phyloP scores from a whole-genome alignment of 2,113 vertebrate genomes.

The Coturnix japonica region DNA sequence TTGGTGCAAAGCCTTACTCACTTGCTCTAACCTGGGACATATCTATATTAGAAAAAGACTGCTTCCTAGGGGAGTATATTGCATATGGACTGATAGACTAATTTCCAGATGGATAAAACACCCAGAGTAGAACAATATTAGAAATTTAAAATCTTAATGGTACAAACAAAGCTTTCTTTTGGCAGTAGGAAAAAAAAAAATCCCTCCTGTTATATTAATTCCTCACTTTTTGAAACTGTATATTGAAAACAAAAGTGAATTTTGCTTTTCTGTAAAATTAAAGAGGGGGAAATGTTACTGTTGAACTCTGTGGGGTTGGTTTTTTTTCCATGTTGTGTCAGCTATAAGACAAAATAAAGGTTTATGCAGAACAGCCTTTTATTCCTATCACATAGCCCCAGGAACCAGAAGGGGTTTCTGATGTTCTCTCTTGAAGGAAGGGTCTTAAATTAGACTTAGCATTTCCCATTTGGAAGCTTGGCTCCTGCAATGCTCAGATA shows the following conservation, averaged over 20 bases:
- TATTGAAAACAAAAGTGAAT: not conserved
- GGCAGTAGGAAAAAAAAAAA: not conserved
- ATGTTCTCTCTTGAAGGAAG: not conserved
- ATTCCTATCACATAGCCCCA: not conserved
- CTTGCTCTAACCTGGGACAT: conserved; percentile 42
- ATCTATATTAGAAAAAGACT: not conserved
- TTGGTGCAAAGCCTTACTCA: conserved; percentile 57
- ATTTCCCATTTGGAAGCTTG: conserved; percentile 13
- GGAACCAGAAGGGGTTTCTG: not conserved
- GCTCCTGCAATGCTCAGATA: not conserved
- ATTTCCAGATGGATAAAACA: conserved; percentile 78
- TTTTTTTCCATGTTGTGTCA: not conserved
- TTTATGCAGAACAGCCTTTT: not conserved
- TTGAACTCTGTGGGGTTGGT: not conserved
- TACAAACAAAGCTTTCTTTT: conserved; percentile 65
- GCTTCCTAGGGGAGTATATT: conserved; percentile 72
- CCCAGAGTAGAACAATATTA: conserved; percentile 69
- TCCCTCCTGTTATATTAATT: not conserved
- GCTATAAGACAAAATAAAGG: not conserved
- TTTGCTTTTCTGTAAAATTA: not conserved
- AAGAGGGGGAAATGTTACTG: not conserved
- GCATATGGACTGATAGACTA: conserved; percentile 71
- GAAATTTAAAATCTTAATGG: conserved; percentile 73
- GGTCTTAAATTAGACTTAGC: conserved; percentile 35
- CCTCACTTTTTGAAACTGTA: not conserved